Percentiles rank a stretch among this genome's conserved stretches.
Conservation (phyloP, 2,797 vertebrate species). For the Pipistrellus kuhlii region DNA sequence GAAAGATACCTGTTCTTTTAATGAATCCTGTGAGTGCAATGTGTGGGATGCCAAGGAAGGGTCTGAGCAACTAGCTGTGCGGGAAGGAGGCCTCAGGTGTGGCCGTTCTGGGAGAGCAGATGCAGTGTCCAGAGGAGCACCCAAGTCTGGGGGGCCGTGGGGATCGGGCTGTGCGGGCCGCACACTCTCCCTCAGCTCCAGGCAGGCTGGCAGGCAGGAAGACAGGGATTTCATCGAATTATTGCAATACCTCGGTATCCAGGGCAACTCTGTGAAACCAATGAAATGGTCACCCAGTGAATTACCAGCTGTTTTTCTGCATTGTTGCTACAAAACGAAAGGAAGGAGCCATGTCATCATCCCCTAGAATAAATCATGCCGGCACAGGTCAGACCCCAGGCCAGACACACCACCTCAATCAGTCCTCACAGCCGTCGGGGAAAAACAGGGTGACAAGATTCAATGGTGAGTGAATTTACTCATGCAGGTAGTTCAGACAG, state of each 20-base stretch:
- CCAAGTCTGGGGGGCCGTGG: not conserved
- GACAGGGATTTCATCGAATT: not conserved
- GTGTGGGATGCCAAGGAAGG: not conserved
- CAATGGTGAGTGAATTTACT: fast-evolving
- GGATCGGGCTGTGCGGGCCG: not conserved
- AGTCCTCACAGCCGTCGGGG: not conserved
- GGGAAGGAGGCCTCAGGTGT: not conserved
- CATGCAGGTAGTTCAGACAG: not conserved
- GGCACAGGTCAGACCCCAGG: not conserved
- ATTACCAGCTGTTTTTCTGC: not conserved
- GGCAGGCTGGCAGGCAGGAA: not conserved
- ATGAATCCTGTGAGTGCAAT: constrained; percentile 59
- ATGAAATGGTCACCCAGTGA: not conserved
- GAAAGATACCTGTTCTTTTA: constrained; percentile 75
- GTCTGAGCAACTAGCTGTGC: constrained; percentile 1
- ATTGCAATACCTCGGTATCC: not conserved
- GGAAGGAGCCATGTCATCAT: fast-evolving
- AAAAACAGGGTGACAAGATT: not conserved
- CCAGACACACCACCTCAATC: fast-evolving
- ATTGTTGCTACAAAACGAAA: not conserved
- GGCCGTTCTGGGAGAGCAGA: not conserved
- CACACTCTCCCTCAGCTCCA: constrained; percentile 9
- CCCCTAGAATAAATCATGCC: not conserved
- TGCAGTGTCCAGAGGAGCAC: not conserved
- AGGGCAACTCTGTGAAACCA: constrained; percentile 13